These are phyloP conservation scores for Vespertilio murinus DNA, from an alignment of 2,797 vertebrate genomes.

Conservation along the genomic window DNA sequence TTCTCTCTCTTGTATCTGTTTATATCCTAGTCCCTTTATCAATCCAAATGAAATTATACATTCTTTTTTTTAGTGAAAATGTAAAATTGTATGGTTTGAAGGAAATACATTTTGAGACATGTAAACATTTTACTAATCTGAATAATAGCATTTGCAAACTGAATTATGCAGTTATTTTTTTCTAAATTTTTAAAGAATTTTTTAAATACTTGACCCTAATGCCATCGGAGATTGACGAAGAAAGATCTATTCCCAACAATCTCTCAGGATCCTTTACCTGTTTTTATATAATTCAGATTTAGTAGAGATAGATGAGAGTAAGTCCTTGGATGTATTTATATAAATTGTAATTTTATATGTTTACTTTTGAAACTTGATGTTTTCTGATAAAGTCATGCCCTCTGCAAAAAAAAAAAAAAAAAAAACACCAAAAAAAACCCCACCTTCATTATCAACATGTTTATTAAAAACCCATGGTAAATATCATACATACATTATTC, in stretches of 20 bases:
- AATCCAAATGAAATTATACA: slow-evolving; percentile 16
- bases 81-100: slow-evolving; percentile 32
- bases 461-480: slow-evolving; percentile 56
- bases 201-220: not conserved
- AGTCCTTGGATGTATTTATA: slow-evolving; percentile 6
- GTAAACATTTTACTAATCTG: slow-evolving; percentile 29
- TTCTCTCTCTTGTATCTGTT: slow-evolving; percentile 5
- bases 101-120: slow-evolving; percentile 35
- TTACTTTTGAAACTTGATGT: slow-evolving; percentile 51
- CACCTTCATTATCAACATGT: not conserved
- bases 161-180: slow-evolving; percentile 32
- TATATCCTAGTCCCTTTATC: slow-evolving; percentile 23
- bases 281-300: slow-evolving; percentile 64
- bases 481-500: slow-evolving; percentile 21
- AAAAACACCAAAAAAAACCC: too few relatives aligned
- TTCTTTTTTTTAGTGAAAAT: slow-evolving; percentile 21
- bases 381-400: not conserved
- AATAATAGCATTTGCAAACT: slow-evolving; percentile 47
- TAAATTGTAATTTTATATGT: slow-evolving; percentile 51
- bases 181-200: slow-evolving; percentile 30
- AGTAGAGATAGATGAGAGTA: slow-evolving; percentile 31
- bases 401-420: slow-evolving; percentile 11
- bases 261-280: slow-evolving; percentile 37
- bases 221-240: slow-evolving; percentile 18
- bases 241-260: slow-evolving; percentile 40